Conservation (phyloP, 2,888 invertebrate species). For the Hipparchia semele region DNA sequence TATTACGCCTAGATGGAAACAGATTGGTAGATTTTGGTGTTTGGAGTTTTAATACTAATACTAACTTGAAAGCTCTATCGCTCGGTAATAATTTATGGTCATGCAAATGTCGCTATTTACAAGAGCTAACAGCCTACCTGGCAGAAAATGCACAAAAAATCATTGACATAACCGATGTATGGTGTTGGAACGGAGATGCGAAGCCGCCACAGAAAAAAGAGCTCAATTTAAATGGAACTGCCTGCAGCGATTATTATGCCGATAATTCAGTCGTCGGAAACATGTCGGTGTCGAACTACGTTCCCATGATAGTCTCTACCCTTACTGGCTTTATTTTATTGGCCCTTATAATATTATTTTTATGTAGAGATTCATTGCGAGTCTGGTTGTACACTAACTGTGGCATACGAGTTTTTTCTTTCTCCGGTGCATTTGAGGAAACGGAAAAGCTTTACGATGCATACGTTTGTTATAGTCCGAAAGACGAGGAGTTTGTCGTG, state of each 20-base stretch:
- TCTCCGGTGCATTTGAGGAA: constrained; percentile 88
- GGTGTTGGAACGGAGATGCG: constrained; percentile 90
- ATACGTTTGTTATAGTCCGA: constrained; percentile 95
- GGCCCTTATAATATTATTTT: constrained; percentile 89
- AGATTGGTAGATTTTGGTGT: constrained; percentile 90
- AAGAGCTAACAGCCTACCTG: constrained; percentile 92
- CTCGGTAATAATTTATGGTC: constrained; percentile 95
- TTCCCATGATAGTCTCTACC: constrained; percentile 92
- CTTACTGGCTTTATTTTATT: constrained; percentile 90
- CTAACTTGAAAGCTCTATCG: constrained; percentile 88
- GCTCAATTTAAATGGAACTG: constrained; percentile 92
- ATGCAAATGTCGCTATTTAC: constrained; percentile 94
- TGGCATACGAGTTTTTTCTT: constrained; percentile 91
- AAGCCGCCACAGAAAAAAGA: constrained; percentile 90
- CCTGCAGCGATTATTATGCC: constrained; percentile 93
- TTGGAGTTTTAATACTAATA: constrained; percentile 88
- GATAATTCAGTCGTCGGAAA: constrained; percentile 92
- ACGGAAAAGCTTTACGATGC: constrained; percentile 95
- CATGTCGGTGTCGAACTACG: constrained; percentile 91
- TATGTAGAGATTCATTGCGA: constrained; percentile 92
- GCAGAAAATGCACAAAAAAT: constrained; percentile 91
- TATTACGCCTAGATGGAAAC: constrained; percentile 93
- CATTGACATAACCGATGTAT: constrained; percentile 89
- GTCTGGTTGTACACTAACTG: constrained; percentile 95
- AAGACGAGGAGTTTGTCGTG: constrained; percentile 95